These are phyloP conservation scores for Pseudochirops cupreus DNA, from an alignment of 2,797 vertebrate species.

Conservation along the genomic window DNA sequence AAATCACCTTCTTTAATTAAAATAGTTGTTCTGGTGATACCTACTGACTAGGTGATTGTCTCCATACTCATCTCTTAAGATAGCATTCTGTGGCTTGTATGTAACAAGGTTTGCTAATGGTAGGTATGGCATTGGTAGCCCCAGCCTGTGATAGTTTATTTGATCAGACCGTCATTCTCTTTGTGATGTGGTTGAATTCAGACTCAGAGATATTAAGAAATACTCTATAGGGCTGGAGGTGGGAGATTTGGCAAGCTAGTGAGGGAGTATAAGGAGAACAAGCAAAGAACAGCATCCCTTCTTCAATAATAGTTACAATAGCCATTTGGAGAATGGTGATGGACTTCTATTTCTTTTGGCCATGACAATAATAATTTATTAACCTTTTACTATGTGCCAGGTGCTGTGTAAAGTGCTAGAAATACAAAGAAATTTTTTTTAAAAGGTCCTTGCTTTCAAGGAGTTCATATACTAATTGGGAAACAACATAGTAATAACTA, in stretches of 20 bases:
- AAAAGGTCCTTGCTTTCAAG: neutral
- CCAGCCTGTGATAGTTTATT: neutral
- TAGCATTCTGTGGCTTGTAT: neutral
- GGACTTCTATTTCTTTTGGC: neutral
- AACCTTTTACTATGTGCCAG: neutral
- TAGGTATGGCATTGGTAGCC: neutral
- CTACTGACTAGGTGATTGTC: neutral
- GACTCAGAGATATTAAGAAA: neutral
- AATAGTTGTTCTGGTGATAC: neutral
- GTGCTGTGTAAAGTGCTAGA: neutral
- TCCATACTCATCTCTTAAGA: neutral
- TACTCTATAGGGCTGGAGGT: neutral
- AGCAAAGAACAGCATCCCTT: neutral
- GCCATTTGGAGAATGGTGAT: neutral
- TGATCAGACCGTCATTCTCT: neutral
- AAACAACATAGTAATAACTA: neutral
- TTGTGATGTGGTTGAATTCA: neutral
- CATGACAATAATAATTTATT: neutral
- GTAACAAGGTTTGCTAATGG: neutral
- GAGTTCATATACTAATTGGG: neutral
- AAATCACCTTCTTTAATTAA: neutral
- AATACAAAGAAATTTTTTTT: neutral
- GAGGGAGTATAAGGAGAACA: neutral
- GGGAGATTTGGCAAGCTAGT: neutral
- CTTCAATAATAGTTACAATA: neutral